Base-by-base conservation (phyloP, 2,888 invertebrate genomes). In the Camptogramma bilineatum region DNA sequence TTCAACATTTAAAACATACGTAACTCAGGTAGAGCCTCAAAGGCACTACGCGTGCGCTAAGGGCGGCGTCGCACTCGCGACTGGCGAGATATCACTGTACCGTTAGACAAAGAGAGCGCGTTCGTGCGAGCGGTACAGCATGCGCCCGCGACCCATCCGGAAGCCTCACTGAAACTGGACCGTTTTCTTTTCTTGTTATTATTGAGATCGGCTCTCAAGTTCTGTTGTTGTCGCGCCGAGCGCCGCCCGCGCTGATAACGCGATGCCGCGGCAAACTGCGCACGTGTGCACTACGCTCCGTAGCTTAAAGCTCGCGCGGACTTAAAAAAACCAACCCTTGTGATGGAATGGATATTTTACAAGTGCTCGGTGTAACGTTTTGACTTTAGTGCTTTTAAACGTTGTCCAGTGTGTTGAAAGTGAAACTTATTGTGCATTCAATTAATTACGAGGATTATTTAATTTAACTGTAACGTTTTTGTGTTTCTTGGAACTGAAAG, bases 181-280 rank as follows among this genome's bases (percentile, higher is more conserved):
- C 93, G 93, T 93, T 92, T 93, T 93, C 92, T 93, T 93, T 93
- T 92, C 92, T 92, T 93, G 92, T 93, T 92, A 89, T 91, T 92
- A 92, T 92, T 92, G 91, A 91, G 92, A 91, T 90, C 90, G 91
- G 83, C 85, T 88, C 90, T 90, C 88, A 90, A 90, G 91, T 88
- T 91, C 91, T 92, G 92, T 92, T 92, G 92, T 92, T 91, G 91
- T 91, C 90, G 91, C 87, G 87, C 88, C 85, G 88, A 86, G 88
- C 86, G 85, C 86, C 86, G 86, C 87, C 85, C 85, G 88, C 88
- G 90, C 88, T 92, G 93, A 93, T 93, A 93, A 93, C 91, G 91
- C 90, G 91, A 91, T 89, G 92, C 90, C 85, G 82, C 88, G 86
- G 86, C 86, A 87, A 80, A 81, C 88, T 83, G 91, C 85, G 88